Conservation (phyloP, 2,888 invertebrate genomes). For the Perizoma affinitatum region DNA sequence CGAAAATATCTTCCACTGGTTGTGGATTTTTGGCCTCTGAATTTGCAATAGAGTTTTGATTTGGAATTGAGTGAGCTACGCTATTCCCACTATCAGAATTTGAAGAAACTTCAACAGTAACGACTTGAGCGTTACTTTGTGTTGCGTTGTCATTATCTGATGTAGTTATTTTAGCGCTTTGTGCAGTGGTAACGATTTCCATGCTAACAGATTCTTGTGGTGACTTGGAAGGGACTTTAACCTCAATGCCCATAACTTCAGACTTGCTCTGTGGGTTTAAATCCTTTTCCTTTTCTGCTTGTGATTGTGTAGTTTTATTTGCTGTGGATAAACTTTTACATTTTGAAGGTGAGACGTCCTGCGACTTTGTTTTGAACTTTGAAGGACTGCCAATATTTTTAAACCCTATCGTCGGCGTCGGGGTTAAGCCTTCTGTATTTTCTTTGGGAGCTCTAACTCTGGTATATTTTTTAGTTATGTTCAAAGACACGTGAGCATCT, state of each 20-base stretch:
- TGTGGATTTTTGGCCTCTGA: conserved; percentile 11
- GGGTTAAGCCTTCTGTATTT: background rate
- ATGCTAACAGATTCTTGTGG: conserved; percentile 6
- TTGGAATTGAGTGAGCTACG: background rate
- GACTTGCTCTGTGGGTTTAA: background rate
- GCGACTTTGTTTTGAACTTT: background rate
- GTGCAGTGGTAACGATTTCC: conserved; percentile 14
- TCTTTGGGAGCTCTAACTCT: background rate
- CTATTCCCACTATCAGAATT: conserved; percentile 2
- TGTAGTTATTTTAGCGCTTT: conserved; percentile 2
- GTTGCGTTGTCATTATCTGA: conserved; percentile 2
- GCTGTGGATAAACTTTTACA: conserved; percentile 1
- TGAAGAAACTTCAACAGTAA: background rate
- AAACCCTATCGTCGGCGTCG: background rate
- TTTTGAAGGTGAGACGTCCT: background rate
- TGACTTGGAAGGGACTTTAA: conserved; percentile 2
- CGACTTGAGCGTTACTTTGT: conserved; percentile 2
- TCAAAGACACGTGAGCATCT: background rate
- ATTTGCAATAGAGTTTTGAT: conserved; percentile 1
- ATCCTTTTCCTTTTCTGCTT: conserved; percentile 1
- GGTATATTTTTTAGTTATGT: conserved; percentile 2
- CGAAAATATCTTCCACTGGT: conserved; percentile 1
- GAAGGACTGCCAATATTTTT: background rate
- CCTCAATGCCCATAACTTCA: background rate
- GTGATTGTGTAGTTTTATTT: background rate